A percentile compares a stretch with the other conserved stretches of the same genome.
These are phyloP conservation scores for Cacoxenus indagator DNA, from an alignment of 2,888 invertebrate species.

Conservation along the genomic window DNA sequence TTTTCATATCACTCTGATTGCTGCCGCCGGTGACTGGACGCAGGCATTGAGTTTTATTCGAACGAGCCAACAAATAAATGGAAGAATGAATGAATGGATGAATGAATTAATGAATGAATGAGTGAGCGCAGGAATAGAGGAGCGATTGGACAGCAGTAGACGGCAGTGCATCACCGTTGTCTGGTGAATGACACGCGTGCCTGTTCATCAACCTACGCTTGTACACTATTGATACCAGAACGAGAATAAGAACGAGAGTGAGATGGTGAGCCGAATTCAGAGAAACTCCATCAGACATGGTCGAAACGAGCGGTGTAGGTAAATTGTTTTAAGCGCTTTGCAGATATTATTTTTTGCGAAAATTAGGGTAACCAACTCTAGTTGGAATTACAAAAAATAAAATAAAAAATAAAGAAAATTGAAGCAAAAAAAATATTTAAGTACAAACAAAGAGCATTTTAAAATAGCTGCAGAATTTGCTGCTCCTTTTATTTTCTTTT, in stretches of 20 bases:
- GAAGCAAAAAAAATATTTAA: background rate
- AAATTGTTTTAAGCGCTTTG: constrained; percentile 28
- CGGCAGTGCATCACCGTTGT: background rate
- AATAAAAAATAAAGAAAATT: background rate
- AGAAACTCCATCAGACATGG: too few species aligned
- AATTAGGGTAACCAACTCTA: constrained; percentile 55
- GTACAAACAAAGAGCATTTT: background rate
- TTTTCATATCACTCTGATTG: constrained; percentile 68
- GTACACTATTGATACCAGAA: too few species aligned
- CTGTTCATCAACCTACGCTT: constrained; percentile 42
- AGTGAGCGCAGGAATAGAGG: background rate
- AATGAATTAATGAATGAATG: background rate
- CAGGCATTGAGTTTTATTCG: background rate
- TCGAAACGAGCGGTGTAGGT: too few species aligned
- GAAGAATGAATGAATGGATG: constrained; percentile 27
- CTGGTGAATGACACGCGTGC: constrained; percentile 53
- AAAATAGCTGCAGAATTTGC: background rate
- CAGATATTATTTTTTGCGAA: constrained; percentile 42
- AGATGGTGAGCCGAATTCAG: too few species aligned
- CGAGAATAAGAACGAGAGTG: background rate
- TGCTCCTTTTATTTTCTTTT: background rate
- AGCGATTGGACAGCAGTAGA: background rate
- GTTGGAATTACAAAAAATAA: background rate
- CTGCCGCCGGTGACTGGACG: constrained; percentile 27
- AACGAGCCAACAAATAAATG: constrained; percentile 20